These are phyloP conservation scores for Synchiropus splendidus DNA, from an alignment of 2,113 vertebrate genomes.

Conservation along the genomic window DNA sequence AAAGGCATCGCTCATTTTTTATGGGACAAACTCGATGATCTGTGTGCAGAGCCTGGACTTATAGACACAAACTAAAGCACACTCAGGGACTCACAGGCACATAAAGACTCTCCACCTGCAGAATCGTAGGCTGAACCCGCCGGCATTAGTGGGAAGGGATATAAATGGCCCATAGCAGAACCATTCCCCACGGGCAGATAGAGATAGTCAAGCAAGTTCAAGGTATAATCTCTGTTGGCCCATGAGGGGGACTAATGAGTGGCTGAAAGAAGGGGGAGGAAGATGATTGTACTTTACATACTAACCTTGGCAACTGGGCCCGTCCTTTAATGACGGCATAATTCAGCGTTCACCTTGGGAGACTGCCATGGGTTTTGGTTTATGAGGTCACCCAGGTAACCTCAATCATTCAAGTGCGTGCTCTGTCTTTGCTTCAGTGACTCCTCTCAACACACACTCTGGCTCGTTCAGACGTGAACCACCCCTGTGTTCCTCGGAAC, in stretches of 20 bases:
- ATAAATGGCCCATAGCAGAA: conserved; percentile 58
- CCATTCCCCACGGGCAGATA: conserved; percentile 52
- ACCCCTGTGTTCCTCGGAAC: conserved; percentile 35
- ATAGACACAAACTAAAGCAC: conserved; percentile 26
- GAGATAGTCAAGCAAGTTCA: conserved; percentile 61
- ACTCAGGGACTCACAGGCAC: conserved; percentile 11
- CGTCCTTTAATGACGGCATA: conserved; percentile 77
- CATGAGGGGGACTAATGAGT: conserved; percentile 67
- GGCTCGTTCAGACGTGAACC: conserved; percentile 11
- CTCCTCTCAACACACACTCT: conserved; percentile 48
- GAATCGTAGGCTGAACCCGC: conserved; percentile 24
- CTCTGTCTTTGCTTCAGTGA: conserved; percentile 66
- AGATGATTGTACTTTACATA: conserved; percentile 75
- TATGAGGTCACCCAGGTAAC: conserved; percentile 72
- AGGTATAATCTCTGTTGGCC: conserved; percentile 66
- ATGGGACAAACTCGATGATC: conserved; percentile 57
- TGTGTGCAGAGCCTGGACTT: conserved; percentile 28
- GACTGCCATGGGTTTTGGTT: conserved; percentile 72
- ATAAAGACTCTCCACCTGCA: conserved; percentile 39
- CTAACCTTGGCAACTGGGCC: conserved; percentile 72
- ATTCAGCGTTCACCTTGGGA: conserved; percentile 76
- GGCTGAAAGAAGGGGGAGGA: conserved; percentile 58
- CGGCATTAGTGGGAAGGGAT: conserved; percentile 40
- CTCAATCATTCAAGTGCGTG: conserved; percentile 74
- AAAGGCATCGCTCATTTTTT: conserved; percentile 53